Evolutionary conservation across 1,140 invertebrate species (phyloP).

Genomic region (Drosophila triauraria): DNA sequence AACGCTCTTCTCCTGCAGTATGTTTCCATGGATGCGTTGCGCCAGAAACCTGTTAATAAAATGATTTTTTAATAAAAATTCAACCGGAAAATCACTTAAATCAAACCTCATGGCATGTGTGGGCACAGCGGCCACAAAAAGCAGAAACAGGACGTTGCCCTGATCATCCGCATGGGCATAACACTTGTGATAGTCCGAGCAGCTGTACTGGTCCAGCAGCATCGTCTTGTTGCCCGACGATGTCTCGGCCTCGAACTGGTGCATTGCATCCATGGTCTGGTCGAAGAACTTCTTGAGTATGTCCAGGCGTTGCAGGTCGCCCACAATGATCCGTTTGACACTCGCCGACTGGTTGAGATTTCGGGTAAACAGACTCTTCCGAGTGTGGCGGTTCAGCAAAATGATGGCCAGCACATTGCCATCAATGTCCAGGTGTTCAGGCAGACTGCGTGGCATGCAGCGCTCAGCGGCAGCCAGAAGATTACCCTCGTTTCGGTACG

Average conservation of each 20-base stretch:
- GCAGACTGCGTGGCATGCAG: constrained; percentile 68
- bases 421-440: constrained; percentile 73
- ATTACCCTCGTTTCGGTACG: constrained; percentile 61
- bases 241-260: constrained; percentile 37
- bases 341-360: constrained; percentile 70
- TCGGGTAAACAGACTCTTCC: constrained; percentile 68
- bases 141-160: constrained; percentile 65
- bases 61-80: accelerated
- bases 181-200: constrained; percentile 78
- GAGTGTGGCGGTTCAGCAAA: constrained; percentile 58
- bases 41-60: constrained; percentile 44
- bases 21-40: constrained; percentile 40
- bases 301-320: constrained; percentile 72
- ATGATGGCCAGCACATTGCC: constrained; percentile 72
- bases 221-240: constrained; percentile 17
- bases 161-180: constrained; percentile 68
- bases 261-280: constrained; percentile 67
- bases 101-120: constrained; percentile 75
- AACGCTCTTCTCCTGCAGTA: constrained; percentile 49
- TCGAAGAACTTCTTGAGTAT: constrained; percentile 75
- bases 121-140: constrained; percentile 76
- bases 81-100: accelerated
- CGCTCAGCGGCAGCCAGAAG: constrained; percentile 64
- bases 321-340: constrained; percentile 69
- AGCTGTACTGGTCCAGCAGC: constrained; percentile 74